A percentile compares a stretch with the other conserved stretches of the same genome.
phyloP scores from a whole-genome alignment of 2,888 invertebrate genomes.

The Diarsia mendica region DNA sequence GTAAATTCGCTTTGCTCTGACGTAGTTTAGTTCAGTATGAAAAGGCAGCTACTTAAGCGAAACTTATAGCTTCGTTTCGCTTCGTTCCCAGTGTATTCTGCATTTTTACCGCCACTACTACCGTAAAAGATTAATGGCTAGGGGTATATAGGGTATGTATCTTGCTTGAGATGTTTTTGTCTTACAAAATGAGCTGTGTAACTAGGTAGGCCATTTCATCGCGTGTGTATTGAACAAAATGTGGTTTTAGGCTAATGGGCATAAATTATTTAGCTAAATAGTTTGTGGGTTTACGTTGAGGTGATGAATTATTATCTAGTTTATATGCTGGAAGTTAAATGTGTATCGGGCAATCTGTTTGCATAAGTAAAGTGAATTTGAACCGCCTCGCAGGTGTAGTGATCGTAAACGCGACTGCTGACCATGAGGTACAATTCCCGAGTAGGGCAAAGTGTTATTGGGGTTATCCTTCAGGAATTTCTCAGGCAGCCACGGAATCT shows the following conservation, averaged over 20 bases:
- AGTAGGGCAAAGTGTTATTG: no score
- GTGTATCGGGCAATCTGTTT: neutral
- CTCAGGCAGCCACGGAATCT: no score
- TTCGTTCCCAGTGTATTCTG: neutral
- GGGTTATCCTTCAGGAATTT: no score
- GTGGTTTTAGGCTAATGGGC: slow-evolving; percentile 26
- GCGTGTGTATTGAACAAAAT: slow-evolving; percentile 17
- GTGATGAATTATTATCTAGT: slow-evolving; percentile 8
- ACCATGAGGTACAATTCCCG: no score
- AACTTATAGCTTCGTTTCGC: neutral
- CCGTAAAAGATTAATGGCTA: slow-evolving; percentile 47
- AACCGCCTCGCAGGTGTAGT: no score
- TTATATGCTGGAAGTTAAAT: neutral
- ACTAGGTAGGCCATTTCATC: neutral
- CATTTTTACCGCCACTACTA: slow-evolving; percentile 24
- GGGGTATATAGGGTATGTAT: slow-evolving; percentile 31
- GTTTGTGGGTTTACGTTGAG: neutral
- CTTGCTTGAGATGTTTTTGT: slow-evolving; percentile 28
- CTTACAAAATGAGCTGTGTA: neutral
- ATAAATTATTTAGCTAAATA: slow-evolving; percentile 34
- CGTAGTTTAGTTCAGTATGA: neutral
- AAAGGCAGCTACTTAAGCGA: neutral
- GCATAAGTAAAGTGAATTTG: no score
- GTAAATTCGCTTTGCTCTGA: neutral
- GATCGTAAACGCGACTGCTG: no score